A percentile compares a stretch with the other conserved stretches of the same genome.
These are phyloP conservation scores for Podilymbus podiceps DNA, from an alignment of 2,113 vertebrate genomes.

Conservation along the genomic window DNA sequence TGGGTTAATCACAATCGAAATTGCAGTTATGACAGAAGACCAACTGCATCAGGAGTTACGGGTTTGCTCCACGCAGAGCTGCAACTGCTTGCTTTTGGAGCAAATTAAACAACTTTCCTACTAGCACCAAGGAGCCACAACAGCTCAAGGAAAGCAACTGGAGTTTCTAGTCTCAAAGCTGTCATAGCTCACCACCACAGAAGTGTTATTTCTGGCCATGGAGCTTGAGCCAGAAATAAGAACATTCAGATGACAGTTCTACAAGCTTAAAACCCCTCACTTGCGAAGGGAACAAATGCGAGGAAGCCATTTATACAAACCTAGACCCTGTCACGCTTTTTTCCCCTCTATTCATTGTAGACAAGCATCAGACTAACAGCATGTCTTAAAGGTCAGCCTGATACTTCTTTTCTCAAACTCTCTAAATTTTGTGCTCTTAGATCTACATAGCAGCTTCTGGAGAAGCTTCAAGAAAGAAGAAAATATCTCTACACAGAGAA, in stretches of 20 bases:
- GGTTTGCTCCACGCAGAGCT: not conserved
- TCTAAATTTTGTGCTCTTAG: not conserved
- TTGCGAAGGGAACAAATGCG: not conserved
- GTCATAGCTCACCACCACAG: not conserved
- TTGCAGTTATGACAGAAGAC: not conserved
- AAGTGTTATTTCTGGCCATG: not conserved
- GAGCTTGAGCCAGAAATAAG: constrained; percentile 23
- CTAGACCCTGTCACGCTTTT: not conserved
- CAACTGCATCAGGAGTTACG: not conserved
- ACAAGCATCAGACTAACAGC: not conserved
- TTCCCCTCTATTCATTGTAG: not conserved
- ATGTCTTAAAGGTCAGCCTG: not conserved
- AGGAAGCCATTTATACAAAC: not conserved
- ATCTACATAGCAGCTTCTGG: not conserved
- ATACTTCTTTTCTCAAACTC: not conserved
- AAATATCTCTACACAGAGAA: accelerated
- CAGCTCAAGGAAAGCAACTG: not conserved
- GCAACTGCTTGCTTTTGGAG: not conserved
- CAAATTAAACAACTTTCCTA: not conserved
- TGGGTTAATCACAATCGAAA: not conserved
- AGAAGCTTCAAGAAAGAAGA: not conserved
- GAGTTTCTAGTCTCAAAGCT: not conserved
- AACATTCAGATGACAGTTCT: not conserved
- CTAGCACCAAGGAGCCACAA: not conserved
- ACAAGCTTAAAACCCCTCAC: not conserved